Evolutionary conservation across 2,113 vertebrate genomes (phyloP).

Genomic region (Strigops habroptila): DNA sequence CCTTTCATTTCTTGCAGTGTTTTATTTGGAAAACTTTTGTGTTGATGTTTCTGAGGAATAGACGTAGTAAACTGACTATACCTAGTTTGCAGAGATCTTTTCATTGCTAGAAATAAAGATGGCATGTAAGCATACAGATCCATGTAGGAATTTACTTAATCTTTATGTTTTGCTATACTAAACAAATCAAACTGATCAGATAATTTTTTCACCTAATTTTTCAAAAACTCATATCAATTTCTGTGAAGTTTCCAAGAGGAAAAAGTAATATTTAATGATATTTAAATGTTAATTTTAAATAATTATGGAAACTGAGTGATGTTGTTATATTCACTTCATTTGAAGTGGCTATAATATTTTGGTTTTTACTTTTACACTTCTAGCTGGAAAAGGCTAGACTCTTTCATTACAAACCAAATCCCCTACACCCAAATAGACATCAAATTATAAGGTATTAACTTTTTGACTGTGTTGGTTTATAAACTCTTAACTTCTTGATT

Average conservation of each 20-base stretch:
- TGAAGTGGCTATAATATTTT: not conserved
- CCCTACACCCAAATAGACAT: not conserved
- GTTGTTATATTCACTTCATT: not conserved
- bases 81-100: not conserved
- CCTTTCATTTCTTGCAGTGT: not conserved
- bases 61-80: not conserved
- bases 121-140: not conserved
- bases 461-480: not conserved
- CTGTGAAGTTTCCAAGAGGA: not conserved
- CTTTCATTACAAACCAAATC: not conserved
- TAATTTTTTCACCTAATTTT: not conserved
- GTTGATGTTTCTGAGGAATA: not conserved
- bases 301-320: not conserved
- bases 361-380: not conserved
- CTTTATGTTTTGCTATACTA: not conserved
- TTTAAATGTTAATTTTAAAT: not conserved
- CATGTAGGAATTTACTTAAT: not conserved
- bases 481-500: conserved; percentile 5
- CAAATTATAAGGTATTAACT: not conserved
- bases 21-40: not conserved
- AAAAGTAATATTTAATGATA: not conserved
- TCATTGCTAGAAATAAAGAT: not conserved
- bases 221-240: not conserved
- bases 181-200: not conserved
- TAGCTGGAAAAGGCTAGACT: not conserved